Evolutionary conservation across 2,888 invertebrate genomes (phyloP).

Genomic region (Pollenia griseotomentosa): DNA sequence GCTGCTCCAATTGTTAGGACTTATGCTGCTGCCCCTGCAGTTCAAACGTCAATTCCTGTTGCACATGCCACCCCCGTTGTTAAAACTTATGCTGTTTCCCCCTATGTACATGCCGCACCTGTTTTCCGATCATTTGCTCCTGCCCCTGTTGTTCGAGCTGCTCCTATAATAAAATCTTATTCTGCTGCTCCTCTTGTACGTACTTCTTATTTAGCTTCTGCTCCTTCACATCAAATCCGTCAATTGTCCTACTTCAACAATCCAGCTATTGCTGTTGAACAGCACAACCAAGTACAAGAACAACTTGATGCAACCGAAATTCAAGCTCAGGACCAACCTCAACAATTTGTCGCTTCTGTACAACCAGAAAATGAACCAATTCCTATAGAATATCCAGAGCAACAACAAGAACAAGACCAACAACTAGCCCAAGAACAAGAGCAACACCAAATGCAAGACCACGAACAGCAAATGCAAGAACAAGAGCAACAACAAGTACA

Average conservation of each 20-base stretch:
- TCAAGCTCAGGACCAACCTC: constrained; percentile 57
- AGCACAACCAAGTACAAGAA: constrained; percentile 37
- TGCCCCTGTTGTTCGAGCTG: constrained; percentile 40
- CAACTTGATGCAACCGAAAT: constrained; percentile 56
- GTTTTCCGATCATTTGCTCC: constrained; percentile 48
- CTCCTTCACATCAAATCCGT: constrained; percentile 47
- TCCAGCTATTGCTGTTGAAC: constrained; percentile 39
- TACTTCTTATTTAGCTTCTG: constrained; percentile 37
- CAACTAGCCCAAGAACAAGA: constrained; percentile 26
- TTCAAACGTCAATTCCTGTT: constrained; percentile 16
- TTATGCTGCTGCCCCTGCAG: constrained; percentile 4
- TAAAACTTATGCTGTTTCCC: constrained; percentile 23
- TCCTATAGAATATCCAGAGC: constrained; percentile 77
- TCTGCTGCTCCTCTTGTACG: constrained; percentile 21
- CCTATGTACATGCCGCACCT: constrained; percentile 62
- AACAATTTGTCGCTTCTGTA: constrained; percentile 55
- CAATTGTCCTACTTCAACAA: constrained; percentile 45
- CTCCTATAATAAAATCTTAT: constrained; percentile 32
- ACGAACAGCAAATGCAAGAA: constrained; percentile 17
- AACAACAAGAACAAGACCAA: constrained; percentile 68
- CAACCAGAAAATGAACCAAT: constrained; percentile 74
- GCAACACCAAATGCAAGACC: constrained; percentile 38
- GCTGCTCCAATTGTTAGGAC: constrained; percentile 67
- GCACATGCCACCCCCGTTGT: constrained; percentile 27
- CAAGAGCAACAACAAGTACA: constrained; percentile 67